Evolutionary conservation across 2,888 invertebrate species (phyloP).

Genomic region (Gibbula magus): DNA sequence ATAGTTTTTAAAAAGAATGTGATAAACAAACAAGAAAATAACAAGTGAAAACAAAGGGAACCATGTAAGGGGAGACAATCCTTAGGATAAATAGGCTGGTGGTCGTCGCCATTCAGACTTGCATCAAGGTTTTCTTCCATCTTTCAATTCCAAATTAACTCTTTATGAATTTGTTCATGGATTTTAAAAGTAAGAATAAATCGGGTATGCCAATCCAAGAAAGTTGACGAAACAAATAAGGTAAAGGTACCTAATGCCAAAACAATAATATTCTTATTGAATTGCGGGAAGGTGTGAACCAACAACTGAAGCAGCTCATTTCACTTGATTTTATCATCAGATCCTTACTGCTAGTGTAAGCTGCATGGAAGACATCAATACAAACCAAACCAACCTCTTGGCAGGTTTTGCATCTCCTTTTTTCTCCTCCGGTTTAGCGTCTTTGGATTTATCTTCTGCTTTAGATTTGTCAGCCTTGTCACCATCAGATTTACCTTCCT

Average conservation of each 20-base stretch:
- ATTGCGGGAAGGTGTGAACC: no score
- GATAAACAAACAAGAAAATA: not conserved
- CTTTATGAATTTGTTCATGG: no score
- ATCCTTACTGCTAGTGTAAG: not conserved
- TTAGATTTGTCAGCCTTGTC: conserved; percentile 45
- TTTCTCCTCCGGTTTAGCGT: conserved; percentile 53
- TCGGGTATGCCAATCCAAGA: no score
- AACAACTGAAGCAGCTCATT: no score
- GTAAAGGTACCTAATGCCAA: no score
- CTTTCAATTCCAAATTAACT: not conserved
- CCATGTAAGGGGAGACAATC: not conserved
- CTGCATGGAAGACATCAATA: conserved; percentile 40
- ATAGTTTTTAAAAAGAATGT: no score
- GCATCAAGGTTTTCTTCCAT: not conserved
- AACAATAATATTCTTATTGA: no score
- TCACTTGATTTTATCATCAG: not conserved
- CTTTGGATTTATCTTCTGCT: conserved; percentile 47
- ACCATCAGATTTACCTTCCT: conserved; percentile 31
- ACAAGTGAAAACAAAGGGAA: not conserved
- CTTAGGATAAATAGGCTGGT: not conserved
- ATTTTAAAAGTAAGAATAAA: no score
- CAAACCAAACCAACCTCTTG: conserved; percentile 65
- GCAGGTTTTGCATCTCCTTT: conserved; percentile 59
- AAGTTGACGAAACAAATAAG: no score
- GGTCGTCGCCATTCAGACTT: not conserved